These are phyloP conservation scores for Beroe ovata DNA, from an alignment of 37 sponge, comb jelly and placozoan genomes.

Conservation along the genomic window DNA sequence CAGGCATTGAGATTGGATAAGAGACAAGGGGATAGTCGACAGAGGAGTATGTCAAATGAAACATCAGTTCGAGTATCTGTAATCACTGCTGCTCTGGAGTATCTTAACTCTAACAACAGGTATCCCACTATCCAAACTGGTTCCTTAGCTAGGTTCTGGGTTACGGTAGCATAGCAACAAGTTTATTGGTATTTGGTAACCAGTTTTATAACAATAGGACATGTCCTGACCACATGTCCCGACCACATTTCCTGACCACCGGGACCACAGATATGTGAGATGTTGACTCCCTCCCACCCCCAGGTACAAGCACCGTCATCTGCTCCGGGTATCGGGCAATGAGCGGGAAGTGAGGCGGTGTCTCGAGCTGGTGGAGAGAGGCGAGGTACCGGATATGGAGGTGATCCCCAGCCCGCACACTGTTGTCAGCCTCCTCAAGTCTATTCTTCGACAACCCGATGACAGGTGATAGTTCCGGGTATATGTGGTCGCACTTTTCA, in stretches of 20 bases:
- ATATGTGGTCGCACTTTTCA: no score
- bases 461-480: no score
- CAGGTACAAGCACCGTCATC: background rate
- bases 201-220: no score
- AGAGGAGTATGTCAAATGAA: background rate
- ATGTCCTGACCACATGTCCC: no score
- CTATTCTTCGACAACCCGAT: background rate
- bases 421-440: background rate
- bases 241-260: no score
- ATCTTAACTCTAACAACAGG: conserved; percentile 18
- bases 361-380: conserved; percentile 37
- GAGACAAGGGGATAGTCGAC: background rate
- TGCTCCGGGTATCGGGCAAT: background rate
- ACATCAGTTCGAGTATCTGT: background rate
- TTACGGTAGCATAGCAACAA: no score
- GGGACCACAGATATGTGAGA: no score
- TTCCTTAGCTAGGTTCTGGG: no score
- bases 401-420: conserved; percentile 30
- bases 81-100: background rate
- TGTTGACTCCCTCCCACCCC: background rate
- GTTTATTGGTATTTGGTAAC: no score
- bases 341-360: conserved; percentile 1
- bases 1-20: background rate
- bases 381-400: conserved; percentile 22
- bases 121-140: no score